Evolutionary conservation across 2,888 invertebrate genomes (phyloP).

Genomic region (Cheilosia variabilis): DNA sequence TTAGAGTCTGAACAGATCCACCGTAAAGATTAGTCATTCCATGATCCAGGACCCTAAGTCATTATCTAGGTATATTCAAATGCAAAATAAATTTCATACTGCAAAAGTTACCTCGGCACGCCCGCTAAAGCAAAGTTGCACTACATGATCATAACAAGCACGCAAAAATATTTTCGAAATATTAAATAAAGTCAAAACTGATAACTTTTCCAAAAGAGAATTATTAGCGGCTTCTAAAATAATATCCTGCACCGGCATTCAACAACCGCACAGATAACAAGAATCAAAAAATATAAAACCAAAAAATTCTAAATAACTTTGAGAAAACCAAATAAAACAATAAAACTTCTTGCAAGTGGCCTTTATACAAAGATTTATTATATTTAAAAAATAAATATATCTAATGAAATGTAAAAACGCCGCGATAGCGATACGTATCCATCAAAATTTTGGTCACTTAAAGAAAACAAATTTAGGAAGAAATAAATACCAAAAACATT

Average conservation of each 20-base stretch:
- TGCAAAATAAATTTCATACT: background rate
- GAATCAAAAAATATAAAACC: background rate
- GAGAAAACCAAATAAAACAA: constrained; percentile 1
- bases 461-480: constrained; percentile 57
- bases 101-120: constrained; percentile 16
- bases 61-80: background rate
- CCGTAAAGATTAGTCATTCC: no score
- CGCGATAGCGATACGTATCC: constrained; percentile 83
- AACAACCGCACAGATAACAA: constrained; percentile 61
- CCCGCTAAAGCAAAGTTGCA: constrained; percentile 30
- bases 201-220: background rate
- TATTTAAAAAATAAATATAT: constrained; percentile 32
- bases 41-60: no score
- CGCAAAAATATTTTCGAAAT: constrained; percentile 9
- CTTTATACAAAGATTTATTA: constrained; percentile 28
- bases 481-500: constrained; percentile 49
- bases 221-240: constrained; percentile 25
- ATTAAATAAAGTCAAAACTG: background rate
- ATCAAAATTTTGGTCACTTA: constrained; percentile 71
- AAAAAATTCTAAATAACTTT: background rate
- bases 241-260: constrained; percentile 34
- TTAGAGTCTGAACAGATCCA: no score
- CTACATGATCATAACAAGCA: constrained; percentile 44
- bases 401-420: constrained; percentile 74
- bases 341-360: constrained; percentile 59